A percentile compares a stretch with the other conserved stretches of the same genome.
These are phyloP conservation scores for Dorcus hopei DNA, from an alignment of 2,888 invertebrate genomes.

Conservation along the genomic window DNA sequence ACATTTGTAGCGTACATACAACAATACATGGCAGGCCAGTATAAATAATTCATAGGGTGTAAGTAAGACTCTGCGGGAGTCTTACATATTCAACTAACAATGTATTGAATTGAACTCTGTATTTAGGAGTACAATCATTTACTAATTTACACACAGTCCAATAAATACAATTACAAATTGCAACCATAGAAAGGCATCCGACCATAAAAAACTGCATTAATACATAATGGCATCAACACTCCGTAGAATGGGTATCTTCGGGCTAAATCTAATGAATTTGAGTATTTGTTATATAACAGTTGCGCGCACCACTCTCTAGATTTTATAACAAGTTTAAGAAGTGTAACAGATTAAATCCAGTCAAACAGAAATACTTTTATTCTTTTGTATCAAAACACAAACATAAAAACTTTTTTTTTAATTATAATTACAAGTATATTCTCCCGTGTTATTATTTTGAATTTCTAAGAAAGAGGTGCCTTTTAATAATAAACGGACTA, in stretches of 20 bases:
- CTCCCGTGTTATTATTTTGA: too few relatives aligned
- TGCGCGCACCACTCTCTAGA: neutral
- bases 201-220: conserved; percentile 32
- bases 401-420: too few relatives aligned
- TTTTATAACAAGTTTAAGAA: conserved; percentile 2
- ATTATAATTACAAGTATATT: too few relatives aligned
- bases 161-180: conserved; percentile 47
- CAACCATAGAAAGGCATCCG: conserved; percentile 39
- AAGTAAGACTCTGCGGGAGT: conserved; percentile 45
- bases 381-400: too few relatives aligned
- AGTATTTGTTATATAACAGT: conserved; percentile 11
- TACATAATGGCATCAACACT: conserved; percentile 28
- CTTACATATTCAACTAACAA: conserved; percentile 33
- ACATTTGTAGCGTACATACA: conserved; percentile 21
- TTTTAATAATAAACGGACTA: too few relatives aligned
- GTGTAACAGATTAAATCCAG: neutral
- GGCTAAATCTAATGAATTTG: conserved; percentile 22
- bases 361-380: too few relatives aligned
- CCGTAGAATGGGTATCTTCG: conserved; percentile 18
- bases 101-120: conserved; percentile 37
- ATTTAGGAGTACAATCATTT: conserved; percentile 49
- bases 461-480: too few relatives aligned
- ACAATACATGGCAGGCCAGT: conserved; percentile 20
- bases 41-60: conserved; percentile 39
- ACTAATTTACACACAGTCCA: conserved; percentile 48